A percentile compares a stretch with the other conserved stretches of the same genome.
Conservation (phyloP, 2,888 invertebrate species). For the Tricholauxania praeusta region DNA sequence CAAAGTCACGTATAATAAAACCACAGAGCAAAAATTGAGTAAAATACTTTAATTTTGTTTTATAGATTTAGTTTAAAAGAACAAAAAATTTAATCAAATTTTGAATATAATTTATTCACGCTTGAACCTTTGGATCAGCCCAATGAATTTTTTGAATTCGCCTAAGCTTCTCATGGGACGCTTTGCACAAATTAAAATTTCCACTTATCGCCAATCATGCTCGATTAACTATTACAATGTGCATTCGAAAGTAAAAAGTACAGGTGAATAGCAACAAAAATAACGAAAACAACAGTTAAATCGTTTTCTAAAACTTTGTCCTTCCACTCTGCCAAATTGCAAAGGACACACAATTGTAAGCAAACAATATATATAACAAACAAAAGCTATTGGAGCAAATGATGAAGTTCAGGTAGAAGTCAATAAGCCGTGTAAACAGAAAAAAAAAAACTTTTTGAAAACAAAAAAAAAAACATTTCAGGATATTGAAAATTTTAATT, state of each 20-base stretch:
- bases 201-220: constrained; percentile 13
- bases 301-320: constrained; percentile 7
- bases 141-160: no score
- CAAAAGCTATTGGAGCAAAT: not conserved
- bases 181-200: no score
- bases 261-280: constrained; percentile 3
- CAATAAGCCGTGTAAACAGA: not conserved
- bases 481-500: constrained; percentile 23
- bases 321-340: constrained; percentile 4
- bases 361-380: not conserved
- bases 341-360: not conserved
- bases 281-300: not conserved
- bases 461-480: not conserved
- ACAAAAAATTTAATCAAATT: no score
- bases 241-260: not conserved
- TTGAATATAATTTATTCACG: no score
- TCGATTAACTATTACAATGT: not conserved
- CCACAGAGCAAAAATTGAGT: no score
- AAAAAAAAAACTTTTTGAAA: constrained; percentile 20
- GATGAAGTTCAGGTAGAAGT: no score
- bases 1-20: no score
- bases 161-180: no score
- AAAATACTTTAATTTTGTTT: no score
- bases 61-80: no score
- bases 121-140: no score